phyloP scores from a whole-genome alignment of 2,888 invertebrate species.

The Caenorhabditis sp. region DNA sequence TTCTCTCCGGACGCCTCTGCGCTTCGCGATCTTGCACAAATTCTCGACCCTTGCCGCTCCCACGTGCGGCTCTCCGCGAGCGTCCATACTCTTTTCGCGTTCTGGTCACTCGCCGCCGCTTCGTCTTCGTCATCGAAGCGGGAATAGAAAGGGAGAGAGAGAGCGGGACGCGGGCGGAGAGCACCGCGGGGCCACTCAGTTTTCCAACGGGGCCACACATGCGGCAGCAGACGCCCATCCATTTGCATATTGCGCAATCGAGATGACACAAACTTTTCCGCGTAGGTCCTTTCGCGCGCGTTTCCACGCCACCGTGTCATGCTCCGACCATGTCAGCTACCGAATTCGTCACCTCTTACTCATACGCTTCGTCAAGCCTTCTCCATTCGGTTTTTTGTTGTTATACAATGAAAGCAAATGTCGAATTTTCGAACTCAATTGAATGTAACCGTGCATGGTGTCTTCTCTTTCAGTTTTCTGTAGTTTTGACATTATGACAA shows the following conservation, averaged over 20 bases:
- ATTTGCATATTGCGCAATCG: slow-evolving; percentile 71
- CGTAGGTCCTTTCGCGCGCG: slow-evolving; percentile 36
- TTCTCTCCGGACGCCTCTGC: slow-evolving; percentile 35
- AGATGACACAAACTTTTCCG: slow-evolving; percentile 58
- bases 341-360: slow-evolving; percentile 37
- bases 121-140: slow-evolving; percentile 54
- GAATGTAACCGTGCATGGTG: slow-evolving; percentile 42
- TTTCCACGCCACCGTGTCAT: slow-evolving; percentile 6
- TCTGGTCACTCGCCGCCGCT: slow-evolving; percentile 46
- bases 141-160: slow-evolving; percentile 33
- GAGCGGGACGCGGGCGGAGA: slow-evolving; percentile 28
- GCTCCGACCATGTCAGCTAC: slow-evolving; percentile 5
- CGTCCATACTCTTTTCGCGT: slow-evolving; percentile 54
- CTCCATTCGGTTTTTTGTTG: slow-evolving; percentile 44
- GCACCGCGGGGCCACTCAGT: slow-evolving; percentile 29
- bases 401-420: slow-evolving; percentile 43
- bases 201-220: slow-evolving; percentile 56
- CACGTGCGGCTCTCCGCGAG: slow-evolving; percentile 52
- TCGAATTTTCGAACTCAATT: slow-evolving; percentile 33
- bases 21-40: slow-evolving; percentile 45
- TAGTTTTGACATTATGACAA: too few species aligned
- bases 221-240: slow-evolving; percentile 47
- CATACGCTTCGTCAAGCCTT: slow-evolving; percentile 17
- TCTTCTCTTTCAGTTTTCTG: not conserved
- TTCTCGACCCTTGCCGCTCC: slow-evolving; percentile 40